Evolutionary conservation across 2,797 vertebrate genomes (phyloP).

Genomic region (Syngnathus acus): DNA sequence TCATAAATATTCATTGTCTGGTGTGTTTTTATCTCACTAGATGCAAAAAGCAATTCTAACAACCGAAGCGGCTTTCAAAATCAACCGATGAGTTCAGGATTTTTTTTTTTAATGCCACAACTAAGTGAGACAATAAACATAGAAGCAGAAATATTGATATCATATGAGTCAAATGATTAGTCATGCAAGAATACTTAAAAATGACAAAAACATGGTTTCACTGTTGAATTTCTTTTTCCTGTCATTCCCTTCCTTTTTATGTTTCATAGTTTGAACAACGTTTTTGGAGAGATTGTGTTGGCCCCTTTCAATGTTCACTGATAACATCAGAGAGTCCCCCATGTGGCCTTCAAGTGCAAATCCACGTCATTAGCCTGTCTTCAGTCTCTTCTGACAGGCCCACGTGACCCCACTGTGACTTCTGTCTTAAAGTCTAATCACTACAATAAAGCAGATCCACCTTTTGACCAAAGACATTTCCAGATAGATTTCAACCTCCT

Average conservation of each 20-base stretch:
- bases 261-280: neutral
- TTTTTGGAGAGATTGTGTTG: neutral
- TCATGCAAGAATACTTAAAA: neutral
- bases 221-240: neutral
- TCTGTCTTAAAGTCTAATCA: neutral
- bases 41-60: neutral
- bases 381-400: slow-evolving; percentile 1
- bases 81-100: too few relatives aligned
- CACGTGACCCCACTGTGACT: neutral
- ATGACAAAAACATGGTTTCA: neutral
- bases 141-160: too few relatives aligned
- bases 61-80: neutral
- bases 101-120: too few relatives aligned
- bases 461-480: slow-evolving; percentile 6
- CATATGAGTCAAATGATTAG: too few relatives aligned
- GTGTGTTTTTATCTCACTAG: neutral
- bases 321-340: neutral
- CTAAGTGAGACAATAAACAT: too few relatives aligned
- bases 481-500: slow-evolving; percentile 4
- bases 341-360: neutral
- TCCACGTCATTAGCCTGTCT: neutral
- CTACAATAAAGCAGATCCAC: slow-evolving; percentile 16
- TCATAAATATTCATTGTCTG: slow-evolving; percentile 45
- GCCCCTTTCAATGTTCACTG: neutral
- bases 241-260: neutral